phyloP scores from a whole-genome alignment of 2,888 invertebrate genomes.

The Drosophila melanosoma region DNA sequence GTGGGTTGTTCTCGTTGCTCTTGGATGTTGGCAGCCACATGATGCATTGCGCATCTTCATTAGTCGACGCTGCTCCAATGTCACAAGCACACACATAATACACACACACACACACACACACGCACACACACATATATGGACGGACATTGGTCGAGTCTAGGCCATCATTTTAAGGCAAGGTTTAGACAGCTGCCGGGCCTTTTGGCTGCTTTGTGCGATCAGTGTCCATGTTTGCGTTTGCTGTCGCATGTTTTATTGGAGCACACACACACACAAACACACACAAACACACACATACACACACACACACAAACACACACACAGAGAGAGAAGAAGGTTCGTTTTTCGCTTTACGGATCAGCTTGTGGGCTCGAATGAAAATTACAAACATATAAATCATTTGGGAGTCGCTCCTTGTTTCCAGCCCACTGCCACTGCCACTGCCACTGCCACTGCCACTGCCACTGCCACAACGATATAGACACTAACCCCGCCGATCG shows the following conservation, averaged over 20 bases:
- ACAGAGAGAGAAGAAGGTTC: slow-evolving; percentile 1
- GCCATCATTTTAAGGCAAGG: slow-evolving; percentile 75
- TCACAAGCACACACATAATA: slow-evolving; percentile 46
- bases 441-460: slow-evolving; percentile 22
- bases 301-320: slow-evolving; percentile 21
- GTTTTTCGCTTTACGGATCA: slow-evolving; percentile 36
- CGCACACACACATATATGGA: not conserved
- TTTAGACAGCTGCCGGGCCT: slow-evolving; percentile 61
- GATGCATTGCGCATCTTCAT: slow-evolving; percentile 81
- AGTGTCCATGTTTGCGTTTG: slow-evolving; percentile 75
- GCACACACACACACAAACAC: slow-evolving; percentile 44
- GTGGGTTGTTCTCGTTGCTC: slow-evolving; percentile 15
- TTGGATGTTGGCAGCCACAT: slow-evolving; percentile 56
- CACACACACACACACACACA: not conserved
- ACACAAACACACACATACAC: slow-evolving; percentile 37
- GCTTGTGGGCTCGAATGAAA: slow-evolving; percentile 71
- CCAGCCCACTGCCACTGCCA: slow-evolving; percentile 27
- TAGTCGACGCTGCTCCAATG: slow-evolving; percentile 75
- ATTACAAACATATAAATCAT: slow-evolving; percentile 80
- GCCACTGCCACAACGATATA: slow-evolving; percentile 32
- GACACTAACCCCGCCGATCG: slow-evolving; percentile 6
- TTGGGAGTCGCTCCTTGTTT: slow-evolving; percentile 44
- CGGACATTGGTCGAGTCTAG: slow-evolving; percentile 35
- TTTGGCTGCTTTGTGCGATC: slow-evolving; percentile 52
- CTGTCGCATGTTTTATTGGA: slow-evolving; percentile 75